phyloP scores from a whole-genome alignment of 2,888 invertebrate genomes.

The Dryomyza anilis region DNA sequence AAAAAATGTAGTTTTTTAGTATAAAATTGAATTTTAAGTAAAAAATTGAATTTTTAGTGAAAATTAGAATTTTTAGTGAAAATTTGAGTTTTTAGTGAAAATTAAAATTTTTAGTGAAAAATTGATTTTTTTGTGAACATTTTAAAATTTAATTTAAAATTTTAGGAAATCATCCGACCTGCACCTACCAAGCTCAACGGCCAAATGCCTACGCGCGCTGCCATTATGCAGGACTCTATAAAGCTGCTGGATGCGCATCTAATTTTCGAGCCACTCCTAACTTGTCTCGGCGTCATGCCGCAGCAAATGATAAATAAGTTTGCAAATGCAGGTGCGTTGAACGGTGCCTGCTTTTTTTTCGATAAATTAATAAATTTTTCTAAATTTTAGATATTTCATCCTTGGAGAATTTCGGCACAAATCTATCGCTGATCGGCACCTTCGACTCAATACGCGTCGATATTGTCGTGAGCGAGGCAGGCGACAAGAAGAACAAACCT shows the following conservation, averaged over 20 bases:
- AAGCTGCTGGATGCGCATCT: constrained; percentile 89
- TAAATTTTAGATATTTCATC: constrained; percentile 66
- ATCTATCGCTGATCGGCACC: constrained; percentile 80
- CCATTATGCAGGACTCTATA: constrained; percentile 80
- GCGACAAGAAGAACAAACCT: constrained; percentile 66
- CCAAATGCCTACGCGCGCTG: constrained; percentile 65
- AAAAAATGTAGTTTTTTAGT: not conserved
- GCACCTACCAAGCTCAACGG: constrained; percentile 62
- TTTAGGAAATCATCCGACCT: constrained; percentile 63
- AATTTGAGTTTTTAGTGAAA: no score
- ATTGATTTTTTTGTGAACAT: not conserved
- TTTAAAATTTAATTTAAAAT: constrained; percentile 46
- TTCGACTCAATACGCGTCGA: constrained; percentile 90
- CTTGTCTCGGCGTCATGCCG: constrained; percentile 88
- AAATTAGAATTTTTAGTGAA: no score
- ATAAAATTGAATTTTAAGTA: no score
- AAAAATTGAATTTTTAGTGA: no score
- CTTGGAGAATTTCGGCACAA: constrained; percentile 87
- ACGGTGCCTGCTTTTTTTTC: not conserved
- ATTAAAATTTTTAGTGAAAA: no score
- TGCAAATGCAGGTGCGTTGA: constrained; percentile 51
- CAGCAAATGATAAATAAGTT: constrained; percentile 72
- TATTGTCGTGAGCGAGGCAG: constrained; percentile 91
- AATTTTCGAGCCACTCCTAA: constrained; percentile 89
- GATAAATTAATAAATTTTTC: not conserved